phyloP scores from a whole-genome alignment of 2,888 invertebrate species.

The Acleris cristana region DNA sequence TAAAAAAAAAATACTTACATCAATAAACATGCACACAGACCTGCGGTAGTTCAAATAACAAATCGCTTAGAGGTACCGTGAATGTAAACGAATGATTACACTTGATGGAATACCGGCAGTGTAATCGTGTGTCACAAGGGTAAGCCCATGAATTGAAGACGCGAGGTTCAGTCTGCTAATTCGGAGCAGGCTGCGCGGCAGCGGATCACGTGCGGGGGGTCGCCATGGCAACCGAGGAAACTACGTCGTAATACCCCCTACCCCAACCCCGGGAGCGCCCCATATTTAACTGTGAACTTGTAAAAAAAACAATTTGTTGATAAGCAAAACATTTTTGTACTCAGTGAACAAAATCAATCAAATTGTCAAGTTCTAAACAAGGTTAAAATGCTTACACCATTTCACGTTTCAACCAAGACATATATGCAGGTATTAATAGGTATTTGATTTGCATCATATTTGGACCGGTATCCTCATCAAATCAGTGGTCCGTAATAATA shows the following conservation, averaged over 20 bases:
- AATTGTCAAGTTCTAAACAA: no score
- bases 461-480: slow-evolving; percentile 59
- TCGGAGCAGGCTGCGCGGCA: slow-evolving; percentile 59
- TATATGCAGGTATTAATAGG: background rate
- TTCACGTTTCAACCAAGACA: no score
- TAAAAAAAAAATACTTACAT: slow-evolving; percentile 50
- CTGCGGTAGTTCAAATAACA: slow-evolving; percentile 18
- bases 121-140: slow-evolving; percentile 59
- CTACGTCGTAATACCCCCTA: slow-evolving; percentile 68
- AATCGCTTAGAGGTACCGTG: slow-evolving; percentile 17
- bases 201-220: slow-evolving; percentile 73
- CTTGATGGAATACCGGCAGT: slow-evolving; percentile 53
- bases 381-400: no score
- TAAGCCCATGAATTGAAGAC: slow-evolving; percentile 59
- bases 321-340: background rate
- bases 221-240: slow-evolving; percentile 76
- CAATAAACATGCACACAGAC: slow-evolving; percentile 29
- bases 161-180: slow-evolving; percentile 61
- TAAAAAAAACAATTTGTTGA: background rate
- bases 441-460: background rate
- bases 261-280: slow-evolving; percentile 51
- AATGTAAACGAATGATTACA: slow-evolving; percentile 55
- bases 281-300: slow-evolving; percentile 41
- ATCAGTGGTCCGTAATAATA: slow-evolving; percentile 75
- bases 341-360: no score